Conservation (phyloP, 2,113 vertebrate genomes). For the Anolis carolinensis region DNA sequence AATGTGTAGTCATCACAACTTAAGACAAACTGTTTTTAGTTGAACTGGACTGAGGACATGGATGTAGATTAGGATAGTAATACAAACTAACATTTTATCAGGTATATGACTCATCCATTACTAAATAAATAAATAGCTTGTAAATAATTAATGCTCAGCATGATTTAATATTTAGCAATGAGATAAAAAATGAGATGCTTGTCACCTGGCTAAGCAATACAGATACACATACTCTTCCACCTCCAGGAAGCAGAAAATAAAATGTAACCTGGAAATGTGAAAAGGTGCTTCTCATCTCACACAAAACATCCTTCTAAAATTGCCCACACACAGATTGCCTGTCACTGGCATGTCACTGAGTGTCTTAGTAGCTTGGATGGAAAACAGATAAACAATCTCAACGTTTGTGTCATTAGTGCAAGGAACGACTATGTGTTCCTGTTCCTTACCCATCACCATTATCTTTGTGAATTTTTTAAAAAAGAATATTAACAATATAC, state of each 20-base stretch:
- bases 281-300: slow-evolving; percentile 45
- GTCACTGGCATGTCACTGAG: slow-evolving; percentile 18
- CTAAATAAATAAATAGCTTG: slow-evolving; percentile 1
- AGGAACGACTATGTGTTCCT: background rate
- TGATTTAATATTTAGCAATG: slow-evolving; percentile 52
- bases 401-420: slow-evolving; percentile 39
- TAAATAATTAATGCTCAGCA: slow-evolving; percentile 25
- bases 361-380: slow-evolving; percentile 13
- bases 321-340: background rate
- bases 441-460: slow-evolving; percentile 11
- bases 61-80: background rate
- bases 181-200: background rate
- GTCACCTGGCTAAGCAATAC: slow-evolving; percentile 31
- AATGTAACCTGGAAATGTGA: slow-evolving; percentile 32
- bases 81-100: background rate
- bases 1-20: background rate
- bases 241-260: background rate
- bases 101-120: background rate
- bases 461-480: background rate
- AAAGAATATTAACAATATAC: background rate
- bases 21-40: background rate
- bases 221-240: background rate
- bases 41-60: background rate
- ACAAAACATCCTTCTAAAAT: background rate
- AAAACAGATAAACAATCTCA: background rate